Percentiles rank a stretch among this genome's conserved stretches.
phyloP scores from a whole-genome alignment of 2,888 invertebrate species.

The Cabera pusaria region DNA sequence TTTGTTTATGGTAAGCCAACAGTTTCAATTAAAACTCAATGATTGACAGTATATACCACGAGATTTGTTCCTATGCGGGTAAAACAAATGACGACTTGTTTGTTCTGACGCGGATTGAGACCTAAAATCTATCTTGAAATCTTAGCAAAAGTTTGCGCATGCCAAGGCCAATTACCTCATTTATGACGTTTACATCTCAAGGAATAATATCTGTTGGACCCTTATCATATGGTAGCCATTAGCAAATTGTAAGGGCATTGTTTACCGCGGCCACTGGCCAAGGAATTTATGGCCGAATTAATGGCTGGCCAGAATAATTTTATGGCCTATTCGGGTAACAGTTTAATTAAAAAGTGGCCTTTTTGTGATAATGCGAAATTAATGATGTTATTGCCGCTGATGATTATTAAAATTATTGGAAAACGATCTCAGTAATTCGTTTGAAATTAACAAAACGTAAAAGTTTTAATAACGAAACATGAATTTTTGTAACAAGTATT shows the following conservation, averaged over 20 bases:
- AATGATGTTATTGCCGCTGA: not conserved
- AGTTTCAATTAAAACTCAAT: too few species aligned
- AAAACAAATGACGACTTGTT: too few species aligned
- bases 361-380: slow-evolving; percentile 7
- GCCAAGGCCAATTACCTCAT: slow-evolving; percentile 5
- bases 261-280: slow-evolving; percentile 15
- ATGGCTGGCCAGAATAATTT: slow-evolving; percentile 12
- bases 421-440: not conserved
- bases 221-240: slow-evolving; percentile 29
- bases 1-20: too few species aligned
- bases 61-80: too few species aligned
- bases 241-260: slow-evolving; percentile 29
- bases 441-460: too few species aligned
- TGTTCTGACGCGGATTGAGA: too few species aligned
- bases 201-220: slow-evolving; percentile 22
- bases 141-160: too few species aligned
- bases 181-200: slow-evolving; percentile 11
- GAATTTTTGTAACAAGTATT: too few species aligned
- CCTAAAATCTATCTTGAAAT: too few species aligned
- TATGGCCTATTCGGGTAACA: slow-evolving; percentile 10
- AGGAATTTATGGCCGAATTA: slow-evolving; percentile 15
- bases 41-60: too few species aligned
- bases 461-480: too few species aligned
- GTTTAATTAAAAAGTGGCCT: slow-evolving; percentile 16
- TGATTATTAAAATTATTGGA: slow-evolving; percentile 1